These are phyloP conservation scores for Meloidogyne exigua DNA, from an alignment of 1,140 invertebrate genomes.

Conservation along the genomic window DNA sequence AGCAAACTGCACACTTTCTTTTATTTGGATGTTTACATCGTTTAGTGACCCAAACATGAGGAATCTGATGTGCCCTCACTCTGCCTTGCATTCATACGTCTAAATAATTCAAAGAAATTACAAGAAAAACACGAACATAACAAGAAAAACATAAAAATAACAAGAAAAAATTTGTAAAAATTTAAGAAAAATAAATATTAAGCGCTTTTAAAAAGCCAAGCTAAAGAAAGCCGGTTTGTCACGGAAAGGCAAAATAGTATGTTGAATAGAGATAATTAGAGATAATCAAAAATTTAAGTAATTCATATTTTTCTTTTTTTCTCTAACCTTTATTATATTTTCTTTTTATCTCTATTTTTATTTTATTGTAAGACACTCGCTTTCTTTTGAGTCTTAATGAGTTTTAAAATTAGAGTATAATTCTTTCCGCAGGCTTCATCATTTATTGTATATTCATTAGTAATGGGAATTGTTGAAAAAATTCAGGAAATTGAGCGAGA, in stretches of 20 bases:
- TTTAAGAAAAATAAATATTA: not conserved
- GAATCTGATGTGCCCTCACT: conserved; percentile 29
- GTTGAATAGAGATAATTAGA: too few species aligned
- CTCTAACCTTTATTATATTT: too few species aligned
- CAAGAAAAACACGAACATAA: not conserved
- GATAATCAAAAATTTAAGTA: too few species aligned
- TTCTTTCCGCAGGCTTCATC: too few species aligned
- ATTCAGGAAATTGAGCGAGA: conserved; percentile 69
- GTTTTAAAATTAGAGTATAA: too few species aligned
- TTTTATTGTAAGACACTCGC: too few species aligned
- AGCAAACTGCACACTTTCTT: conserved; percentile 40
- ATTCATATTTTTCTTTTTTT: too few species aligned
- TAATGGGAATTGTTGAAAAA: conserved; percentile 63
- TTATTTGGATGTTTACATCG: conserved; percentile 53
- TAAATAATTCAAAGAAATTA: not conserved
- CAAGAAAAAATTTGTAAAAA: not conserved
- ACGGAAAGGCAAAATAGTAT: too few species aligned
- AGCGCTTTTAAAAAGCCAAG: not conserved
- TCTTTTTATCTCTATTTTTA: too few species aligned
- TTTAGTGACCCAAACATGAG: conserved; percentile 43
- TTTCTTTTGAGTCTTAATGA: too few species aligned
- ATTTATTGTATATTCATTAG: not conserved
- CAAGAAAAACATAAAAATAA: not conserved
- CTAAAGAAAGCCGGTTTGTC: too few species aligned
- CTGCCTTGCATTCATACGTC: conserved; percentile 27